Percentiles rank a stretch among this genome's conserved stretches.
Evolutionary conservation across 2,797 vertebrate species (phyloP).

Genomic region (Morelia viridis): DNA sequence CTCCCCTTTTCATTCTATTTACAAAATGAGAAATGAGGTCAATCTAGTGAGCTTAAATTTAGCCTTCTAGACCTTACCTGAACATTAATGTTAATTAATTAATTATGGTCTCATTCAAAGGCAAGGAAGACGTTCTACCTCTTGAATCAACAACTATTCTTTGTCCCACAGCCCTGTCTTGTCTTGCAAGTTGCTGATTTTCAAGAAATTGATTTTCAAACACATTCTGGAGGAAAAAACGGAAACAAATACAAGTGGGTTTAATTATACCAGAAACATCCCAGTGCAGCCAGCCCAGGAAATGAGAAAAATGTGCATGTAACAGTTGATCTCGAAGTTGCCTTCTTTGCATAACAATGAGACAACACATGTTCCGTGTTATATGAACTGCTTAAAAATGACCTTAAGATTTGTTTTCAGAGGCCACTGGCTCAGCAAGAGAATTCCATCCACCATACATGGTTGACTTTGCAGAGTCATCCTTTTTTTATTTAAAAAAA

Average conservation of each 20-base stretch:
- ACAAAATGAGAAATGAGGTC: not conserved
- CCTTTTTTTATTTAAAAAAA: not conserved
- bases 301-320: constrained; percentile 38
- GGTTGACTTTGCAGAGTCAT: not conserved
- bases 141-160: not conserved
- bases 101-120: not conserved
- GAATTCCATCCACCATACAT: constrained; percentile 36
- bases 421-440: not conserved
- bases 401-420: constrained; percentile 51
- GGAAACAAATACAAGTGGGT: constrained; percentile 1
- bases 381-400: constrained; percentile 50
- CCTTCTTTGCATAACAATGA: constrained; percentile 42
- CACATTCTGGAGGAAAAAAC: not conserved
- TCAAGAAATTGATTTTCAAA: constrained; percentile 6
- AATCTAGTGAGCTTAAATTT: not conserved
- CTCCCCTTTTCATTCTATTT: not conserved
- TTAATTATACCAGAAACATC: not conserved
- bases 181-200: not conserved
- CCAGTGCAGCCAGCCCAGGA: constrained; percentile 7
- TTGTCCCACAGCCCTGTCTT: too few species aligned
- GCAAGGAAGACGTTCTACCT: not conserved
- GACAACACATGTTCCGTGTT: constrained; percentile 41
- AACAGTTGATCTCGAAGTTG: constrained; percentile 36
- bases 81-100: not conserved
- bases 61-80: not conserved